phyloP scores from a whole-genome alignment of 2,888 invertebrate species.

The Lacanobia oleracea region DNA sequence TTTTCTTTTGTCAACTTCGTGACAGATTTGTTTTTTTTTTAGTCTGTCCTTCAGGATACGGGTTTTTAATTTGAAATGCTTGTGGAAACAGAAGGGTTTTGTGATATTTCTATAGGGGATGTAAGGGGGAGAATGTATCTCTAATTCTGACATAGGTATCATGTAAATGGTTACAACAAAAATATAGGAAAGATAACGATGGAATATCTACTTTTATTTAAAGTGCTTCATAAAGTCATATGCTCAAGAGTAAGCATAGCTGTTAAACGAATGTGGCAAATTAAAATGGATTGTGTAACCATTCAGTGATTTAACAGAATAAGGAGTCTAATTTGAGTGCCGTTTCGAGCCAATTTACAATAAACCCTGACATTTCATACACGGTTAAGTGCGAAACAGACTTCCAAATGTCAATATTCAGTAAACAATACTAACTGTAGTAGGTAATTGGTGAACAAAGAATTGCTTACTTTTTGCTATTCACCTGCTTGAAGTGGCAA shows the following conservation, averaged over 20 bases:
- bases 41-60: constrained; percentile 33
- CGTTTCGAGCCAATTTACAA: constrained; percentile 21
- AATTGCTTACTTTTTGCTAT: neutral
- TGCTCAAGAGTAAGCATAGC: too few relatives aligned
- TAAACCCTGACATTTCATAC: constrained; percentile 51
- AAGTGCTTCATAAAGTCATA: too few relatives aligned
- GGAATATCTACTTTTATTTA: neutral
- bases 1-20: constrained; percentile 44
- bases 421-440: neutral
- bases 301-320: neutral
- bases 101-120: constrained; percentile 6
- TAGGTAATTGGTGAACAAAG: neutral
- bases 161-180: too few relatives aligned
- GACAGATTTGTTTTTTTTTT: constrained; percentile 36
- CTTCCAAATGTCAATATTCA: constrained; percentile 34
- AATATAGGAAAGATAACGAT: too few relatives aligned
- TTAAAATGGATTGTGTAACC: neutral
- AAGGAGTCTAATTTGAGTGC: constrained; percentile 8
- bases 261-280: neutral
- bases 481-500: neutral
- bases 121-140: neutral
- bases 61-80: constrained; percentile 55
- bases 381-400: constrained; percentile 13
- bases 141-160: too few relatives aligned
- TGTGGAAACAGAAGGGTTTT: constrained; percentile 22